Base-by-base conservation (phyloP, 2,888 invertebrate species). In the Scrobipalpa costella region DNA sequence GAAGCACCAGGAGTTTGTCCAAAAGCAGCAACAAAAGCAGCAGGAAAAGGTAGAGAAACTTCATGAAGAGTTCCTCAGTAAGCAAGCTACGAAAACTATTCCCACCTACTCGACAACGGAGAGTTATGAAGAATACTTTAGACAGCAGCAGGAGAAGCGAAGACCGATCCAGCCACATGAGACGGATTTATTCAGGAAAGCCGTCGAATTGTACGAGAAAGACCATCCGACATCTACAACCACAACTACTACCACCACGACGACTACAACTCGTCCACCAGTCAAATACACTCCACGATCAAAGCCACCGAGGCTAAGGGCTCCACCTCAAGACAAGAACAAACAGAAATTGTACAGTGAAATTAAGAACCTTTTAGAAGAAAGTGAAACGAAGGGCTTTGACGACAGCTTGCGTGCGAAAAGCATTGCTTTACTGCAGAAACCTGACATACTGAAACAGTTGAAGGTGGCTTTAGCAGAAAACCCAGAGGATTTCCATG, bases 21-120 rank as follows among this genome's bases (percentile, higher is more conserved):
- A 96, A 73, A 95, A 95, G 74, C 96, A 96, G 73, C 96, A 96
- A 71, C 93, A 96, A 70, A 95, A 95, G 71, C 94, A 95, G 52
- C 94, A 96, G 74, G 94, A 95, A 73, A 96, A 96, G 76, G 94
- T 95, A 0, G 93, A 95, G 68, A 93, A 94, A 71, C 90, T 95
- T 34, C 96, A 96, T 69, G 93, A 94, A 69, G 94, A 95, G 64
- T 95, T 95, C 74, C 72, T 95, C 0, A 93, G 93, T 69, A 93
- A 94, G 69, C 96, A 96, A 77, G 93, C 95, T 6, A 94, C 94
- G 33, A 93, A 93, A 71, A 88, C 92, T 64, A 83, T 93, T 69
- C 93, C 93, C 67, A 79, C 88, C 57, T 92, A 76, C 70, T 79
- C 91, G 0, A 92, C 92, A 6, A 90, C 94, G 63, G 93, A 92